phyloP scores from a whole-genome alignment of 2,888 invertebrate species.

The Aphidoletes aphidimyza region DNA sequence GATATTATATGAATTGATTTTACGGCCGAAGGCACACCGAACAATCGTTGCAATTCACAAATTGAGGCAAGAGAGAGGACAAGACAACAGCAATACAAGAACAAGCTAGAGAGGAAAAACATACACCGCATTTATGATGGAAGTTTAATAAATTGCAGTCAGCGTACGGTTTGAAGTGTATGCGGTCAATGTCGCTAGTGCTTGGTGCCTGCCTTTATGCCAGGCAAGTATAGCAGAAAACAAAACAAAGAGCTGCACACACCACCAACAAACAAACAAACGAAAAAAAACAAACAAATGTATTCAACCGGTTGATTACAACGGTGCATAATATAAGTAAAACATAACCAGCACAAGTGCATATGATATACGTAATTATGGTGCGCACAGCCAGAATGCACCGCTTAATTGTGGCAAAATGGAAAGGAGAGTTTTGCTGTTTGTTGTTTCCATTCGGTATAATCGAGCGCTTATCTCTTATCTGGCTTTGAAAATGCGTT shows the following conservation, averaged over 20 bases:
- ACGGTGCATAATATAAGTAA: constrained; percentile 33
- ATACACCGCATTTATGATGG: neutral
- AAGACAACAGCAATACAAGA: neutral
- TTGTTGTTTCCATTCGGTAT: too few species aligned
- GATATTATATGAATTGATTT: constrained; percentile 30
- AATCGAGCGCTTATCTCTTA: neutral
- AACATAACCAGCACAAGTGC: constrained; percentile 3
- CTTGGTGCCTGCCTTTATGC: neutral
- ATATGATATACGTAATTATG: constrained; percentile 2
- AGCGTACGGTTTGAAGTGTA: constrained; percentile 31
- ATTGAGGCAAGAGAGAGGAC: neutral
- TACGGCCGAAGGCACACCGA: constrained; percentile 17
- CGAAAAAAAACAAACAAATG: neutral
- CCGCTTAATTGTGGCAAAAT: neutral
- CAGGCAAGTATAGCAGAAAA: neutral
- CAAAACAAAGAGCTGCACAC: neutral
- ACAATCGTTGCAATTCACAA: neutral
- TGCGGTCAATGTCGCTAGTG: constrained; percentile 44
- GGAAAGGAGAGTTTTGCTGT: too few species aligned
- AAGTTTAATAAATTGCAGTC: constrained; percentile 9
- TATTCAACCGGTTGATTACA: constrained; percentile 47
- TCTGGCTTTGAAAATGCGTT: neutral
- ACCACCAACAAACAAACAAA: neutral
- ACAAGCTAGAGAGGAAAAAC: neutral
- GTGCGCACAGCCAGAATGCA: constrained; percentile 13